Base-by-base conservation (phyloP, 2,797 vertebrate species). In the Bovichtus diacanthus region DNA sequence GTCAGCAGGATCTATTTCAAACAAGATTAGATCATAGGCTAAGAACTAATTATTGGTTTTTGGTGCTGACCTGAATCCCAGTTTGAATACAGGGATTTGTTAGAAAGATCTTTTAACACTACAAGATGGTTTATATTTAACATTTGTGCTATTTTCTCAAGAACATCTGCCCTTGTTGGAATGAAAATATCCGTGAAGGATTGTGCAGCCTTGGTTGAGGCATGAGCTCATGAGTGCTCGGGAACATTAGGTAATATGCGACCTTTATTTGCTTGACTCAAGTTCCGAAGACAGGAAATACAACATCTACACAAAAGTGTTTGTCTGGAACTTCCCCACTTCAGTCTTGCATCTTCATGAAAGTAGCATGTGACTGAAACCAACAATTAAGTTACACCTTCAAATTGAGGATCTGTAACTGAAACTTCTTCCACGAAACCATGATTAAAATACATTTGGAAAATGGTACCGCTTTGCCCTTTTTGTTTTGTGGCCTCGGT, bases 271-370 rank as follows among this genome's bases (percentile, higher is more conserved):
- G 16, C 10, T 50, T 50, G 4, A 54, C 23, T 75, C 12, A 27
- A 18, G 13, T 38, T 69, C 11, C 38, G 63, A 56, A 51, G 46
- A 61, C 27, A 18, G 64, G 29, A 61, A 55, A 60, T 18, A 39
- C 56, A 39, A 4, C 7, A 1, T 67, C 25, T 10, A 6, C 13
- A n/a, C 3, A 34, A 46, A 16, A 29, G 23, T 67, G 16, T 9
- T 29, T 25, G 47, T 66, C 9, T 60, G 16, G 49, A 12, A 72
- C 9, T 50, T 56, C 15, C 27, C 10, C 18, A 4, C 16, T 62
- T 68, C 12, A 23, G 44, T 68, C 3, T 41, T 2, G 56, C 23
- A 27, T 63, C 44, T 38, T 7, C 9, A 71, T 38, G 9, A 13
- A 15, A 13, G 7, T 4, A 27, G 1, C n/a, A n/a, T 13, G 1